Percentiles rank a stretch among this genome's conserved stretches.
phyloP scores from a whole-genome alignment of 2,797 vertebrate species.

The Acanthis flammea region DNA sequence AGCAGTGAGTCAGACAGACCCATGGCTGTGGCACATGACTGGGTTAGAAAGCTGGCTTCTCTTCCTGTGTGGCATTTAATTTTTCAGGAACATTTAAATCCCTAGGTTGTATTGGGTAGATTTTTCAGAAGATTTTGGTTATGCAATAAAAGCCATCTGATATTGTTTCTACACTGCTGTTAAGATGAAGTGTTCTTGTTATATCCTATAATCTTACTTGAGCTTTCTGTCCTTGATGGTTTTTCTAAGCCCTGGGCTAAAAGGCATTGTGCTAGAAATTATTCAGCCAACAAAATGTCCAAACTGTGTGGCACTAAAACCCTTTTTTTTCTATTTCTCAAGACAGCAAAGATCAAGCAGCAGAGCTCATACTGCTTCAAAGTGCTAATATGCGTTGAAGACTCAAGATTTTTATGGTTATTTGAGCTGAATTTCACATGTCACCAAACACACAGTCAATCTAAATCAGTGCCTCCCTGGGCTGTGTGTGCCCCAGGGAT shows the following conservation, averaged over 20 bases:
- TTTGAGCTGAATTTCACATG: neutral
- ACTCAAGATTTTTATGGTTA: neutral
- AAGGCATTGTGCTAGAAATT: neutral
- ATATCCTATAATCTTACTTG: slow-evolving; percentile 36
- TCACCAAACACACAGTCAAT: neutral
- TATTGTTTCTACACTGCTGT: neutral
- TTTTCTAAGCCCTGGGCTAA: slow-evolving; percentile 30
- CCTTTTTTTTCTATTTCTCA: neutral
- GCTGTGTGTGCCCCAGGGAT: neutral
- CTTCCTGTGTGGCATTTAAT: neutral
- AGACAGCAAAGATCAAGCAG: neutral
- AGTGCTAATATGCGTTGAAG: neutral
- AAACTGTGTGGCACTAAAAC: neutral
- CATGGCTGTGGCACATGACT: neutral
- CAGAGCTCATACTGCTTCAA: neutral
- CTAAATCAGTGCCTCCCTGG: neutral
- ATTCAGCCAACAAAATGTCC: neutral
- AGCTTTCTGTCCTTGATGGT: neutral
- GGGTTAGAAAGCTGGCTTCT: neutral
- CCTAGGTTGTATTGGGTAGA: neutral
- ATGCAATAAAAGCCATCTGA: slow-evolving; percentile 19
- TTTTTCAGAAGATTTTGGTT: slow-evolving; percentile 27
- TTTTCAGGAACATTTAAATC: slow-evolving; percentile 14
- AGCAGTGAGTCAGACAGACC: neutral
- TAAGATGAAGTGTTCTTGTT: neutral